A percentile compares a stretch with the other conserved stretches of the same genome.
Conservation (phyloP, 2,888 invertebrate species). For the Phengaris arion region DNA sequence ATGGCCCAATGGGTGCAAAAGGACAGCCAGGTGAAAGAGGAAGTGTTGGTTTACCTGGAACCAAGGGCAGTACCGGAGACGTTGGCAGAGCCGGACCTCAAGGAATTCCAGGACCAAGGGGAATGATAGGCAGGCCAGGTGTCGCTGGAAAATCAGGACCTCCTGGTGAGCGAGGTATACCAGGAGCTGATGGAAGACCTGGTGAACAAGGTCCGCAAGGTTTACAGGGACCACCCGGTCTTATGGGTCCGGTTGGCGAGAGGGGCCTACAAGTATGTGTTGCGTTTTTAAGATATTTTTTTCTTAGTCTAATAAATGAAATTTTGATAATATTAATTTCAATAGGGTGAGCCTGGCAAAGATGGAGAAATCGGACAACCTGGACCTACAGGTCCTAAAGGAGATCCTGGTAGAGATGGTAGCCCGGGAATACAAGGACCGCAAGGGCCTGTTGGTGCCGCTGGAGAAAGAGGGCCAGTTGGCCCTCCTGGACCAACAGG, state of each 20-base stretch:
- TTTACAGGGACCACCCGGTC: constrained; percentile 88
- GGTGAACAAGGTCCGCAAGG: constrained; percentile 91
- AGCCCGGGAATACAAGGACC: constrained; percentile 86
- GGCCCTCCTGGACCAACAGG: constrained; percentile 89
- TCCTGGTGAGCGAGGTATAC: constrained; percentile 85
- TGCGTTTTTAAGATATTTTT: not conserved
- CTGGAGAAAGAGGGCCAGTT: constrained; percentile 87
- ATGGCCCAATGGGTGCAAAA: constrained; percentile 87
- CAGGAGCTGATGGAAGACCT: constrained; percentile 91
- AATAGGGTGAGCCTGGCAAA: constrained; percentile 87
- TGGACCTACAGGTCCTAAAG: constrained; percentile 88
- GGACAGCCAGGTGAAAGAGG: constrained; percentile 87
- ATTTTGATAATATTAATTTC: constrained; percentile 8
- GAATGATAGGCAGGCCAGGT: constrained; percentile 84
- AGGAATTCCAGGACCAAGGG: constrained; percentile 82
- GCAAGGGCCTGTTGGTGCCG: constrained; percentile 84
- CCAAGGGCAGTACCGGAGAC: constrained; percentile 82
- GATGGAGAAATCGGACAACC: constrained; percentile 87
- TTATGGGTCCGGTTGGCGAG: constrained; percentile 88
- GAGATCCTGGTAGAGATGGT: constrained; percentile 89
- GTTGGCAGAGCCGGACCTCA: constrained; percentile 83
- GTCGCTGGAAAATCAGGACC: constrained; percentile 84
- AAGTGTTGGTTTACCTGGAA: constrained; percentile 66
- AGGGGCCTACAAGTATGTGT: constrained; percentile 83
- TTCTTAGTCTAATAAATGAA: not conserved